These are phyloP conservation scores for Drosophila nebulosa DNA, from an alignment of 1,140 invertebrate species.

Conservation along the genomic window DNA sequence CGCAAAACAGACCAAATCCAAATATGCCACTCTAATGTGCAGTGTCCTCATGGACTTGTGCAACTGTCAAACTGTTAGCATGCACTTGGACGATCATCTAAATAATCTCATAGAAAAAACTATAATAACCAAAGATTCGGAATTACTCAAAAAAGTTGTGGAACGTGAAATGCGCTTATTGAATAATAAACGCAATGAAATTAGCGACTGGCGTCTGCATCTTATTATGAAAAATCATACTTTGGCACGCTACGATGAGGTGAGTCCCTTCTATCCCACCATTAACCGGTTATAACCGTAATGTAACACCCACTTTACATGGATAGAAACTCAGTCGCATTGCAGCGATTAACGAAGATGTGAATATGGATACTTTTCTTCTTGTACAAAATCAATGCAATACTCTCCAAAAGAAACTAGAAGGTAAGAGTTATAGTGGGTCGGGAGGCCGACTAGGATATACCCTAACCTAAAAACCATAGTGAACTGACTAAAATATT, in stretches of 20 bases:
- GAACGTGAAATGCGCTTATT: conserved; percentile 7
- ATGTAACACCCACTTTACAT: too few relatives aligned
- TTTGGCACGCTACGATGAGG: neutral
- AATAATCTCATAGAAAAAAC: neutral
- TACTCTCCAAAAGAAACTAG: conserved; percentile 12
- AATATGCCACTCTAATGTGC: neutral
- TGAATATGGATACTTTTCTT: conserved; percentile 18
- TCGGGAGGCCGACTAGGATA: too few relatives aligned
- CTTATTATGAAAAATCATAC: conserved; percentile 3
- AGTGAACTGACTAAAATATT: too few relatives aligned
- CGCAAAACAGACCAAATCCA: neutral
- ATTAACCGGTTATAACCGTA: too few relatives aligned
- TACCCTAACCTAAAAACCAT: too few relatives aligned
- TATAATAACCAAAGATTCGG: neutral
- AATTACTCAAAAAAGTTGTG: neutral
- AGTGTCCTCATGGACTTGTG: neutral
- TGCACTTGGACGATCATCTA: neutral
- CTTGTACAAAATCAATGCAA: neutral
- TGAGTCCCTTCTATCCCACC: neutral
- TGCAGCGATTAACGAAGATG: neutral
- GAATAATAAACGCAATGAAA: neutral
- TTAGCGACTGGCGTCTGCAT: conserved; percentile 1
- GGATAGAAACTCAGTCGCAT: neutral
- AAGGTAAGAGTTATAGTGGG: neutral
- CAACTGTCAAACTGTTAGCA: neutral